Conservation (phyloP, 2,888 invertebrate genomes). For the Pseudanteris insignis region DNA sequence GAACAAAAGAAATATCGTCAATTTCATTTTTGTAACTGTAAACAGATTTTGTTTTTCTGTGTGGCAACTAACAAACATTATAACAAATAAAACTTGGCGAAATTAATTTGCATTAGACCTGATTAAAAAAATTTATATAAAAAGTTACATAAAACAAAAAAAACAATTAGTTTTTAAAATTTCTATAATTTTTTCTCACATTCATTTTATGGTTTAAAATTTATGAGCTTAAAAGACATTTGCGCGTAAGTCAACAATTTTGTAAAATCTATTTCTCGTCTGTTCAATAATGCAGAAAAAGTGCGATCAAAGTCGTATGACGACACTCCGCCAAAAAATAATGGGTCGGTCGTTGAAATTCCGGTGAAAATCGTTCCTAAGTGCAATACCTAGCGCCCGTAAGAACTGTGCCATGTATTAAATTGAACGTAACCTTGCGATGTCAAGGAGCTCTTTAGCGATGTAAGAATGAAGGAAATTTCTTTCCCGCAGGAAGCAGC, state of each 20-base stretch:
- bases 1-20: too few species aligned
- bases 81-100: too few species aligned
- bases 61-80: too few species aligned
- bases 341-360: conserved; percentile 18
- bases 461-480: conserved; percentile 41
- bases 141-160: too few species aligned
- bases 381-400: conserved; percentile 28
- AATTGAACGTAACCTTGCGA: conserved; percentile 37
- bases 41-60: too few species aligned
- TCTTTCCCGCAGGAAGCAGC: conserved; percentile 33
- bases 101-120: too few species aligned
- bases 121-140: too few species aligned
- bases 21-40: too few species aligned
- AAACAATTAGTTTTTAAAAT: too few species aligned
- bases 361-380: conserved; percentile 19
- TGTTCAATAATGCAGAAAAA: conserved; percentile 24
- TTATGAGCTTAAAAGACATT: too few species aligned
- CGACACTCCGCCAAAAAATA: conserved; percentile 29
- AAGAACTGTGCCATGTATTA: conserved; percentile 25
- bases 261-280: background rate
- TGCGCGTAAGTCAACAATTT: conserved; percentile 6
- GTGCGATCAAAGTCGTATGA: conserved; percentile 1
- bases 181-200: too few species aligned
- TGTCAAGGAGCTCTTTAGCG: conserved; percentile 32
- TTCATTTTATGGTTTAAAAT: too few species aligned